Evolutionary conservation across 2,888 invertebrate genomes (phyloP).

Genomic region (Cryptus viduatorius): DNA sequence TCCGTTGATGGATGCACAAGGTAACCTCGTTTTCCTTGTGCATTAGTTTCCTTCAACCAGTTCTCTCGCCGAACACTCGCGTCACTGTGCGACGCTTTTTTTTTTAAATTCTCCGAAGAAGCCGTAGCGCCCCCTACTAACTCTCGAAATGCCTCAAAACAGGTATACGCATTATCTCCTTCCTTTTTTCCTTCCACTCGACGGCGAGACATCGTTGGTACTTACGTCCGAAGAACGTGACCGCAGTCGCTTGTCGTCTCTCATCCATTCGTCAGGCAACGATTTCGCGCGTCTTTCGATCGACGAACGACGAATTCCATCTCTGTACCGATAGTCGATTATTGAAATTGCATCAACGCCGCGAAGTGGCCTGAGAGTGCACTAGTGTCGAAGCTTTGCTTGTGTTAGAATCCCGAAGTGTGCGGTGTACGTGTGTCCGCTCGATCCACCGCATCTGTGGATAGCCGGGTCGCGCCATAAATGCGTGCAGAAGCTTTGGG

Average conservation of each 20-base stretch:
- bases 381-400: constrained; percentile 61
- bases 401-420: constrained; percentile 32
- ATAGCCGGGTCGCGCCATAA: background rate
- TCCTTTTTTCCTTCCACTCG: constrained; percentile 5
- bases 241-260: constrained; percentile 16
- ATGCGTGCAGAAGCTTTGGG: background rate
- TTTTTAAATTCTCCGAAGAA: too few relatives aligned
- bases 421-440: background rate
- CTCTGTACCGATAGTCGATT: constrained; percentile 56
- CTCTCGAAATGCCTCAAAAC: background rate
- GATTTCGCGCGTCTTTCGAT: background rate
- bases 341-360: constrained; percentile 72
- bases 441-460: background rate
- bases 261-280: background rate
- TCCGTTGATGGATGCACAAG: background rate
- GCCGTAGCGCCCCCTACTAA: background rate
- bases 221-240: constrained; percentile 1
- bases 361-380: constrained; percentile 39
- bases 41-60: background rate
- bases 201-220: constrained; percentile 18
- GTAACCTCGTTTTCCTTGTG: background rate
- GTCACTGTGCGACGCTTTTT: background rate
- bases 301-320: constrained; percentile 16
- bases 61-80: constrained; percentile 4
- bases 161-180: background rate